Percentiles rank a stretch among this genome's conserved stretches.
These are phyloP conservation scores for Periophthalmus magnuspinnatus DNA, from an alignment of 2,797 vertebrate genomes.

Conservation along the genomic window DNA sequence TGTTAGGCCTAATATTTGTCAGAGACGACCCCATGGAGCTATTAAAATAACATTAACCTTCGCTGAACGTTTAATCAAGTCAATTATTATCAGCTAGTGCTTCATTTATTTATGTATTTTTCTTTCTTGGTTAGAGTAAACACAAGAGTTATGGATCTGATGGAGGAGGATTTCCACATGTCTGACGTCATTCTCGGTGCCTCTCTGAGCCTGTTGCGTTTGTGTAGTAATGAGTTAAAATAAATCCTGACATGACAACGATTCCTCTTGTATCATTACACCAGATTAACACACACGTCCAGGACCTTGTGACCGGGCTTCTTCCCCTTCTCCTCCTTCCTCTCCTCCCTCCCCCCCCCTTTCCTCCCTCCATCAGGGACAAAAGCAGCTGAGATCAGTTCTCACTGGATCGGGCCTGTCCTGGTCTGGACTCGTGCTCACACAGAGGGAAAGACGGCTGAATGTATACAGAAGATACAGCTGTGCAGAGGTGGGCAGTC, in stretches of 20 bases:
- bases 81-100: too few species aligned
- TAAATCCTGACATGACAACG: neutral
- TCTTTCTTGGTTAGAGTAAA: too few species aligned
- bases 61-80: too few species aligned
- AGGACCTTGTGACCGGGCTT: conserved; percentile 3
- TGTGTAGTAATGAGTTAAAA: neutral
- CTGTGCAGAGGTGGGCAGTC: too few species aligned
- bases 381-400: conserved; percentile 59
- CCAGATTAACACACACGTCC: conserved; percentile 10
- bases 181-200: neutral
- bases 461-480: too few species aligned
- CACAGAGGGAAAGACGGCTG: neutral
- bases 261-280: conserved; percentile 22
- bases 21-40: too few species aligned
- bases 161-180: too few species aligned
- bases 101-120: too few species aligned
- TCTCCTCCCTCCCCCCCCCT: too few species aligned
- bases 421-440: conserved; percentile 5
- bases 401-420: conserved; percentile 47
- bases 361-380: conserved; percentile 16
- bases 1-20: too few species aligned
- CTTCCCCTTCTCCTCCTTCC: conserved; percentile 1
- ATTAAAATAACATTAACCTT: too few species aligned
- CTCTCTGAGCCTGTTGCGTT: neutral
- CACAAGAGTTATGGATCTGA: too few species aligned